Evolutionary conservation across 2,797 vertebrate species (phyloP), one percentile per base, ranked within the genome.

Genomic region (Odontamblyopus lacepedii): DNA sequence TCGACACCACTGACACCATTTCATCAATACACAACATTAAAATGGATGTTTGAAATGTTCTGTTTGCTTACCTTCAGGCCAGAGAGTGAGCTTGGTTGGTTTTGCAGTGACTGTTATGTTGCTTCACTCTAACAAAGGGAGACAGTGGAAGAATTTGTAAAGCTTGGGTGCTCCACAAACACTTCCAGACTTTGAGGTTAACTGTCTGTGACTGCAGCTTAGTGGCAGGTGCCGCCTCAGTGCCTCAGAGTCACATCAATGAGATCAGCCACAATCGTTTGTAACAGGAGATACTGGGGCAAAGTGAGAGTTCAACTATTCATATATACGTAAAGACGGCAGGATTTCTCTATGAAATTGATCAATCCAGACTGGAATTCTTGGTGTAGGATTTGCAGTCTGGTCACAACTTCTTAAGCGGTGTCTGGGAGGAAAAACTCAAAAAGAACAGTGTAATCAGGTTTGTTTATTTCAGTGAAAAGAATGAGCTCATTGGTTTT

Each of bases 141-240:
- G 80, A 81, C 48, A 35, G 76, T 76, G 77, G 82, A 64, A 77
- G 80, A 82, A 85, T 87, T 85, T 90, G 84, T 91, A 86, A 93
- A 87, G 92, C 87, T 89, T 86, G 78, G 82, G 82, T 93, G 89
- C 88, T 87, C 92, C 81, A 83, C 85, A 87, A 85, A 91, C 87
- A 88, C 88, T 88, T 92, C 88, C 90, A 90, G 77, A 89, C 90
- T 83, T 91, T 92, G 93, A 92, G 93, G 93, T 94, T 93, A 95
- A 94, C 94, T 85, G 92, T 75, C 84, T 94, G 91, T 94, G 93
- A 94, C 94, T 92, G 90, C 83, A 84, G 86, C 85, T 88, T 75
- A 76, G 85, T 87, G 88, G 86, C 93, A 94, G 93, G 90, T 95
- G 82, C 84, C 79, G 80, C 84, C 67, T 83, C 75, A 85, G 66